Percentiles rank a stretch among this genome's conserved stretches.
Evolutionary conservation across 1,140 invertebrate genomes (phyloP).

Genomic region (Artemia franciscana): DNA sequence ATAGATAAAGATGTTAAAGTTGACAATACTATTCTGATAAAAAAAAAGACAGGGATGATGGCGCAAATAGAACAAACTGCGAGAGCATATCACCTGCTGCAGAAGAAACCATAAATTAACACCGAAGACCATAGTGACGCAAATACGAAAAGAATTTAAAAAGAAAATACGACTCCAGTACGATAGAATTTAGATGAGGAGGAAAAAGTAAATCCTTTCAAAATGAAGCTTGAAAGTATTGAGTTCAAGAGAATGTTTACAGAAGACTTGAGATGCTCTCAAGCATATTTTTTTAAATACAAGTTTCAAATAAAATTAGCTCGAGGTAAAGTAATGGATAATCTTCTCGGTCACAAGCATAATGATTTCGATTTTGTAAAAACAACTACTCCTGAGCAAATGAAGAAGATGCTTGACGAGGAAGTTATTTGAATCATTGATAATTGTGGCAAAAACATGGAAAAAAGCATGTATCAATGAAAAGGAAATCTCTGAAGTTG

Average conservation of each 20-base stretch:
- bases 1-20: too few relatives aligned
- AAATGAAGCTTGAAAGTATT: slow-evolving; percentile 23
- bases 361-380: slow-evolving; percentile 95
- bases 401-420: slow-evolving; percentile 76
- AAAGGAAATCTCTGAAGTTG: slow-evolving; percentile 73
- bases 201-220: slow-evolving; percentile 11
- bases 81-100: too few relatives aligned
- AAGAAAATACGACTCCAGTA: too few relatives aligned
- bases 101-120: too few relatives aligned
- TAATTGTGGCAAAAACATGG: slow-evolving; percentile 82
- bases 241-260: slow-evolving; percentile 56
- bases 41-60: too few relatives aligned
- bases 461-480: slow-evolving; percentile 87
- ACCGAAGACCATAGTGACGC: too few relatives aligned
- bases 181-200: too few relatives aligned
- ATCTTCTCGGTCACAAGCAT: slow-evolving; percentile 62
- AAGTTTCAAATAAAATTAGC: slow-evolving; percentile 71
- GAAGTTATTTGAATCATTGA: slow-evolving; percentile 82
- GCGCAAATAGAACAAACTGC: too few relatives aligned
- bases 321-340: slow-evolving; percentile 79
- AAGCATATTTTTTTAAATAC: slow-evolving; percentile 50
- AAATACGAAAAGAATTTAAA: too few relatives aligned
- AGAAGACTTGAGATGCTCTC: slow-evolving; percentile 40
- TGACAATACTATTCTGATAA: too few relatives aligned
- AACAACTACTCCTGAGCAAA: slow-evolving; percentile 78